Base-by-base conservation (phyloP, 2,888 invertebrate species). In the Andrena flavipes region DNA sequence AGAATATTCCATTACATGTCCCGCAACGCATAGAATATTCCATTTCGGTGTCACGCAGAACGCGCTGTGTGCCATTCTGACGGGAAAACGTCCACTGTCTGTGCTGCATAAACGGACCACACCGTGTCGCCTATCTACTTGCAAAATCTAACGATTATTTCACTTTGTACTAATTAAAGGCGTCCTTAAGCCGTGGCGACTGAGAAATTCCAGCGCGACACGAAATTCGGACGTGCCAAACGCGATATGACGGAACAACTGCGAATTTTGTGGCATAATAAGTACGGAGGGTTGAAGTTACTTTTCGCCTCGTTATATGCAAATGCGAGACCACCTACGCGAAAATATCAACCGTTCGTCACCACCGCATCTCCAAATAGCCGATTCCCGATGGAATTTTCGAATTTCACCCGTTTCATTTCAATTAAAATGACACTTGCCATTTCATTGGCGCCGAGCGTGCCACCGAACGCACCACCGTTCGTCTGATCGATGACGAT, bases 21-120 rank as follows among this genome's bases (percentile, higher is more conserved):
- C 7, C 16, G 33, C n/a, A 29, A 20, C 26, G n/a, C n/a, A n/a
- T n/a, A 16, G 29, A 76, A 76, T 42, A 63, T 63, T 63, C 30
- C 51, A 6, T 23, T 23, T 60, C 59, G 26, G 10, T 23, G 35
- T 26, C 4, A 35, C 16, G 1, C 6, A 16, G 7, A 20, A 7
- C 8, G 49, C 10, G 10, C 20, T 62, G 6, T 35, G 20, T 16
- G 51, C 35, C 20, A 20, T 13, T 35, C 20, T 16, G 16, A 29
- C 35, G 23, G 2, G 23, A 13, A n/a, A 60, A 8, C 33, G 49
- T 72, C 26, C 33, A 54, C n/a, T 23, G 30, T 63, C 7, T 3
- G 16, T 1, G 0, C 13, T 10, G 33, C 16, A 23, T n/a, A 62
- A 62, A 69, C 35, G 62, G 62, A 20, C 42, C 2, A 59, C 42